Base-by-base conservation (phyloP, 1,140 invertebrate genomes). In the Eriosoma lanigerum region DNA sequence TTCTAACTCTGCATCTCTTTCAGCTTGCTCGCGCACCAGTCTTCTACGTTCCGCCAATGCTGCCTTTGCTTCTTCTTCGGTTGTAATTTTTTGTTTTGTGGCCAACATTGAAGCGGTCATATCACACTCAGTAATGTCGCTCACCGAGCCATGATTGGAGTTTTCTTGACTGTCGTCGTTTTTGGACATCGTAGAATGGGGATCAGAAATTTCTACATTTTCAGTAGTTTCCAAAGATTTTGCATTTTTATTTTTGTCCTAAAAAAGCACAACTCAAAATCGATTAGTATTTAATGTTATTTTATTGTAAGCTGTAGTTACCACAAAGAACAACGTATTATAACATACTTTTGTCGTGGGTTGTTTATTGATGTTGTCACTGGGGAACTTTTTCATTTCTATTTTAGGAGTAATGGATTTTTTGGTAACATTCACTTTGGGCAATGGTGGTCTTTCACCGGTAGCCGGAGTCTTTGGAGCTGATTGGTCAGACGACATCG, bases 1-100 rank as follows among this genome's bases (percentile, higher is more conserved):
- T 86, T 95, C 93, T 32, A 92, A 86, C 86, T 95, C 94, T 17
- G 93, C 93, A 88, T 94, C 92, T 81, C 92, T 86, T 88, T 96
- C 94, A 60, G 93, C 92, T 86, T 95, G 93, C 87, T 96, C 94
- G 52, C 94, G 86, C 44, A 93, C 94, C 60, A 94, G 87, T 82
- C 93, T 87, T 83, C 94, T 87, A 83, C 93, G 89, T 88, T 96
- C 94, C 8, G 94, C 94, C 56, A 96, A 86, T 48, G 94, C 94
- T 38, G 94, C 94, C 87, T 95, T 96, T 21, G 94, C 94, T 87
- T 95, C 91, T 86, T 94, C 94, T 86, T 95, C 94, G 1, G 94
- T 95, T 10, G 92, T 93, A 82, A 96, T 95, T 81, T 81, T 81
- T 17, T 52, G 72, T 76, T 81, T 75, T 17, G 81, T 75, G 13